Base-by-base conservation (phyloP, 2,888 invertebrate species). In the Apodemia duryi region DNA sequence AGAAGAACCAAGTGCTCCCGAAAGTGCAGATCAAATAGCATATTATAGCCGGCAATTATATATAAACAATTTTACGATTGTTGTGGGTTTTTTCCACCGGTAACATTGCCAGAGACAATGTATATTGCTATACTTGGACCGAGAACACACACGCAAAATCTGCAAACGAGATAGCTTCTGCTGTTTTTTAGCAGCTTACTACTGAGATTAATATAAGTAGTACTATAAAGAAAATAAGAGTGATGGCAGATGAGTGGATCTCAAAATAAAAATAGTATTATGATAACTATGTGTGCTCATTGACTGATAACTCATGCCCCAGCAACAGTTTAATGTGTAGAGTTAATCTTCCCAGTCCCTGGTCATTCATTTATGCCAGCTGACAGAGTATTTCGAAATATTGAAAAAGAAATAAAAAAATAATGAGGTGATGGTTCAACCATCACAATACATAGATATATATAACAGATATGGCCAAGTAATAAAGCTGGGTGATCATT, bases 331-430 rank as follows among this genome's bases (percentile, higher is more conserved):
- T 9, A 41, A 10, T 9, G 9, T 41, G 41, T 41, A 9, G 38
- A 38, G 9, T 38, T 38, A 21, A 62, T 62, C 4, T 62, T 62
- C 6, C 62, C 62, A 29, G 62, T 62, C 2, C 62, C 62, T 6
- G 62, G 62, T 3, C 62, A 62, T 62, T 62, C 62, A 13, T 49
- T 62, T 46, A 62, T 62, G 62, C 35, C 62, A 5, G 62, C 49
- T 49, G 62, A 62, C 32, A 29, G 29, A n/a, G 32, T 62, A 32
- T 62, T 62, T 46, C 51, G 62, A 11, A 10, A 49, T n/a, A 62
- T 49, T 6, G 35, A 62, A 62, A 62, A 62, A 6, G 4, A 10
- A 43, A 43, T 62, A 21, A 62, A 62, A 21, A 62, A 43, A 62
- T 46, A 62, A 62, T 5, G 46, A 62, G 29, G 62, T 62, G 10